Conservation (phyloP, 23 tunicate genomes). For the Ciona savignyi region DNA sequence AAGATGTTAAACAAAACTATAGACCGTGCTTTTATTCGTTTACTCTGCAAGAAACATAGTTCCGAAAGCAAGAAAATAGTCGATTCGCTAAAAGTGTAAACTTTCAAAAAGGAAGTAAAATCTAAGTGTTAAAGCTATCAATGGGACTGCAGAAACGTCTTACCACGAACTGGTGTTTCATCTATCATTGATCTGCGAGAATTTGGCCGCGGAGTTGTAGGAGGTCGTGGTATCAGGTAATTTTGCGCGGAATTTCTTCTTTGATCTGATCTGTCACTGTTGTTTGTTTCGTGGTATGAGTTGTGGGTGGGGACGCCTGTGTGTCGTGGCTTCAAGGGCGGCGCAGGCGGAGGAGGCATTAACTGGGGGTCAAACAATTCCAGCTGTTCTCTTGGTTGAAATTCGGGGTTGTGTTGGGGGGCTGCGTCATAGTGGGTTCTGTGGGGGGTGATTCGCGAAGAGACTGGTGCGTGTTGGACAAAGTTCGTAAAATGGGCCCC, state of each 20-base stretch:
- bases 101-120: too few species aligned
- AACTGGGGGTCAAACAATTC: slow-evolving; percentile 15
- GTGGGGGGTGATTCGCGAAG: neutral
- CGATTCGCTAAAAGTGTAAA: too few species aligned
- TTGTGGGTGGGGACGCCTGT: neutral
- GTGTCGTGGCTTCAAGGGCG: slow-evolving; percentile 5
- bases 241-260: neutral
- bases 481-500: neutral
- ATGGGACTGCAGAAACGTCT: too few species aligned
- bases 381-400: neutral
- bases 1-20: too few species aligned
- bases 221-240: slow-evolving; percentile 28
- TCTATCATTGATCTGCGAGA: slow-evolving; percentile 9
- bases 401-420: neutral
- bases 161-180: neutral
- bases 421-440: neutral
- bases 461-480: neutral
- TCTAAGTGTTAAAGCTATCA: too few species aligned
- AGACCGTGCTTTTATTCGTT: too few species aligned
- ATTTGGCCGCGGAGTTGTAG: slow-evolving; percentile 15
- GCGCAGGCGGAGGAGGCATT: slow-evolving; percentile 81
- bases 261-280: neutral
- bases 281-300: neutral
- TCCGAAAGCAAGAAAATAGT: too few species aligned
- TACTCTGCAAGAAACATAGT: too few species aligned